These are phyloP conservation scores for Takifugu rubripes DNA, from an alignment of 2,797 vertebrate genomes.

Conservation along the genomic window DNA sequence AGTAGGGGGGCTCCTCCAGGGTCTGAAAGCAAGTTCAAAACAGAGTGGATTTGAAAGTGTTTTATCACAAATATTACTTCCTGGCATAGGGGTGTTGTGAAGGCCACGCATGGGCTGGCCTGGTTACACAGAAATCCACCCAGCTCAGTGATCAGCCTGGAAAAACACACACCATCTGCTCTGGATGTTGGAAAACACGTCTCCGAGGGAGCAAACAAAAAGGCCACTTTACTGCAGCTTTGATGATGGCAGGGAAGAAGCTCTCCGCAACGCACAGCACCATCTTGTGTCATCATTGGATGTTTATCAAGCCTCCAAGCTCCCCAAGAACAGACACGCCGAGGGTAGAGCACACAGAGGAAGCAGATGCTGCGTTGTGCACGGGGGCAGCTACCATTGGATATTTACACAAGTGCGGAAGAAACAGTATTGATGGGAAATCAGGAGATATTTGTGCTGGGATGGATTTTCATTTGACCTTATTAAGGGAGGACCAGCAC, in stretches of 20 bases:
- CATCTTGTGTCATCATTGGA: slow-evolving; percentile 54
- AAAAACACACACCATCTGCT: slow-evolving; percentile 72
- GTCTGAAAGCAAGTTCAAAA: slow-evolving; percentile 57
- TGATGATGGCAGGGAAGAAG: slow-evolving; percentile 51
- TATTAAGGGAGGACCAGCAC: too few relatives aligned
- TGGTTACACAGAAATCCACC: slow-evolving; percentile 41
- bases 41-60: slow-evolving; percentile 21
- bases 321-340: slow-evolving; percentile 13
- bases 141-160: slow-evolving; percentile 56
- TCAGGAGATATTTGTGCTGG: too few relatives aligned
- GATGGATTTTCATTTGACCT: too few relatives aligned
- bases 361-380: slow-evolving; percentile 34
- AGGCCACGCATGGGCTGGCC: slow-evolving; percentile 23
- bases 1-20: slow-evolving; percentile 82
- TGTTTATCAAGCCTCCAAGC: slow-evolving; percentile 36
- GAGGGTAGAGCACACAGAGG: slow-evolving; percentile 27
- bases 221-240: slow-evolving; percentile 58
- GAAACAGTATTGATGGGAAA: too few relatives aligned
- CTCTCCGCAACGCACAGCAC: slow-evolving; percentile 43
- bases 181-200: slow-evolving; percentile 62
- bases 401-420: slow-evolving; percentile 5
- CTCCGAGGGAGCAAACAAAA: slow-evolving; percentile 59
- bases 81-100: slow-evolving; percentile 35
- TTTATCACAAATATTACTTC: slow-evolving; percentile 9
- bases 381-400: slow-evolving; percentile 10